phyloP scores from a whole-genome alignment of 2,888 invertebrate genomes.

The Erpobdella octoculata region DNA sequence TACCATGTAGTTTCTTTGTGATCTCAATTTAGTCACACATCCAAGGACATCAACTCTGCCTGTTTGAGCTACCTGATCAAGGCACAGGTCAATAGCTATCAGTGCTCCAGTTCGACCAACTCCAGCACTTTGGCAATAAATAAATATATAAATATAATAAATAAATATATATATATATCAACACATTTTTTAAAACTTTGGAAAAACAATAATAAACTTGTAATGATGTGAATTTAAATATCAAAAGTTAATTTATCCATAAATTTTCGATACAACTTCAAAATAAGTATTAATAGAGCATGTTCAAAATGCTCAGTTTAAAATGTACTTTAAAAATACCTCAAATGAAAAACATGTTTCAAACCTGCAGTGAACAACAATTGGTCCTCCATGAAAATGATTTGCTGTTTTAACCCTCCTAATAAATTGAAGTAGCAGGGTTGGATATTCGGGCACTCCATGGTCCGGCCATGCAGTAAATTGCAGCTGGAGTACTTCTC shows the following conservation, averaged over 20 bases:
- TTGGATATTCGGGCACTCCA: slow-evolving; percentile 94
- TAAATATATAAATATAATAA: not conserved
- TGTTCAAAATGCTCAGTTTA: too few species aligned
- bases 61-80: slow-evolving; percentile 66
- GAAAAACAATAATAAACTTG: not conserved
- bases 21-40: slow-evolving; percentile 90
- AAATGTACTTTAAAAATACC: not conserved
- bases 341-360: not conserved
- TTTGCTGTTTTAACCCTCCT: slow-evolving; percentile 67
- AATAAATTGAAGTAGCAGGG: slow-evolving; percentile 93
- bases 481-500: slow-evolving; percentile 92
- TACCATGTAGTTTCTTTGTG: slow-evolving; percentile 96
- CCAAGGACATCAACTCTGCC: slow-evolving; percentile 92
- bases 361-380: slow-evolving; percentile 78
- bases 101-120: slow-evolving; percentile 54
- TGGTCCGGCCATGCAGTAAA: slow-evolving; percentile 99
- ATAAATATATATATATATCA: too few species aligned
- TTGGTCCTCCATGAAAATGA: slow-evolving; percentile 82
- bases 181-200: too few species aligned
- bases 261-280: too few species aligned
- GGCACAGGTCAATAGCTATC: slow-evolving; percentile 93
- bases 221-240: not conserved
- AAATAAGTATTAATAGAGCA: too few species aligned
- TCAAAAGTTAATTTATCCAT: not conserved
- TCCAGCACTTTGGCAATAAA: slow-evolving; percentile 61